Evolutionary conservation across 2,797 vertebrate genomes (phyloP), one percentile per base, ranked within the genome.

Genomic region (Limosa lapponica): DNA sequence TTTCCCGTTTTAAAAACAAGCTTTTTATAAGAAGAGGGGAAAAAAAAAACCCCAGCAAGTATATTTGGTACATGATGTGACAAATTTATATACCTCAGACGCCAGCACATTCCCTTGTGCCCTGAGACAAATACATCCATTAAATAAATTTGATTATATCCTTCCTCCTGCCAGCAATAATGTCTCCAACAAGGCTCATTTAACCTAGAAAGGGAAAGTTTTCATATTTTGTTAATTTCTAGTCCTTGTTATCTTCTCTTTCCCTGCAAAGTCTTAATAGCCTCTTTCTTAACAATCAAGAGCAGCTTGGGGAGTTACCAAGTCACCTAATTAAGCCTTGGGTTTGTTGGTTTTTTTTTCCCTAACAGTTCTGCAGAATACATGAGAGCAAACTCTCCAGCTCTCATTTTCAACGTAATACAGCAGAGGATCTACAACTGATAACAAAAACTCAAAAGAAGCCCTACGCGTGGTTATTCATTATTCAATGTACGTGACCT

Each of bases 401-500:
- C 32, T 28, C 44, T 71, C n/a, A 5, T 46, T 86, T 90, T 81
- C 6, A 65, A 25, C 10, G 11, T 17, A 44, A 18, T 46, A 48
- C 28, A 62, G 28, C 28, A 48, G 22, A 58, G 6, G 27, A 6
- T 20, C 62, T 66, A 22, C 36, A 87, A 16, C 16, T 34, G 18
- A 34, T 3, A 41, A 46, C 34, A 71, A 59, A 81, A 51, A 3
- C 2, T 23, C 5, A 1, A 20, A 70, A 67, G 57, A 66, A 78
- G 2, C 11, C 10, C 54, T 1, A 1, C 4, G 6, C 11, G 2
- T 2, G 7, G 24, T 4, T 43, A 16, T 30, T 64, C 18, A 2
- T 71, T 44, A 32, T 6, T 61, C 36, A 8, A 0, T 0, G 0
- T 6, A 4, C 3, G 3, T 62, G 39, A n/a, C 37, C 41, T 22